A percentile compares a stretch with the other conserved stretches of the same genome.
Evolutionary conservation across 2,113 vertebrate genomes (phyloP).

Genomic region (Climacteris rufus): DNA sequence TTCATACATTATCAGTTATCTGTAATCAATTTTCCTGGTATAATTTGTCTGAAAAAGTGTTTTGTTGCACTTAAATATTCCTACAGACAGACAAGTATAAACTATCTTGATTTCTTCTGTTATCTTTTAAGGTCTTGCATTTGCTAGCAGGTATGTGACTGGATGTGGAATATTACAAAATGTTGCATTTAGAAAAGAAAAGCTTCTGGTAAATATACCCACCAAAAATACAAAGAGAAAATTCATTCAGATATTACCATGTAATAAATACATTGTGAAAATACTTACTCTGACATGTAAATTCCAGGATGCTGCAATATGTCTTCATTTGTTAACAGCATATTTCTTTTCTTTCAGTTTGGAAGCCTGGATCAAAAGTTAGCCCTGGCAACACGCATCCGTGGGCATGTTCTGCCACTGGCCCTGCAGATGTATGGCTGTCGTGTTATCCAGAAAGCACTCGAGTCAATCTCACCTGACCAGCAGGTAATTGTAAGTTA

Average conservation of each 20-base stretch:
- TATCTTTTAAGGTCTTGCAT: neutral
- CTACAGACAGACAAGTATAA: neutral
- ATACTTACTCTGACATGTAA: neutral
- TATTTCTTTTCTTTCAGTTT: conserved; percentile 76
- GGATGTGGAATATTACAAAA: neutral
- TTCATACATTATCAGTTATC: neutral
- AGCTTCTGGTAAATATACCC: neutral
- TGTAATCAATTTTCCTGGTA: neutral
- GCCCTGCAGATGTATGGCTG: conserved; percentile 97
- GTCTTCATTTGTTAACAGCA: neutral
- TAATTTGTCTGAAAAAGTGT: neutral
- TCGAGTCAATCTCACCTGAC: conserved; percentile 97
- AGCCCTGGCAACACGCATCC: conserved; percentile 91
- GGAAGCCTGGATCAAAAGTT: conserved; percentile 94
- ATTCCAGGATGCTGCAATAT: neutral
- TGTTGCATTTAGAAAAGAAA: neutral
- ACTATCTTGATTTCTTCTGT: neutral
- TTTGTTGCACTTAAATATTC: neutral
- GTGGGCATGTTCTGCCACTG: conserved; percentile 90
- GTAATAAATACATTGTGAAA: neutral
- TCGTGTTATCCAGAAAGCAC: conserved; percentile 93
- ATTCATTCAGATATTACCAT: accelerated
- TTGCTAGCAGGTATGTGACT: neutral
- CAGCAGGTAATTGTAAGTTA: conserved; percentile 99
- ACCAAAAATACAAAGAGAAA: neutral